Evolutionary conservation across 2,113 vertebrate species (phyloP).

Genomic region (Hipposideros armiger): DNA sequence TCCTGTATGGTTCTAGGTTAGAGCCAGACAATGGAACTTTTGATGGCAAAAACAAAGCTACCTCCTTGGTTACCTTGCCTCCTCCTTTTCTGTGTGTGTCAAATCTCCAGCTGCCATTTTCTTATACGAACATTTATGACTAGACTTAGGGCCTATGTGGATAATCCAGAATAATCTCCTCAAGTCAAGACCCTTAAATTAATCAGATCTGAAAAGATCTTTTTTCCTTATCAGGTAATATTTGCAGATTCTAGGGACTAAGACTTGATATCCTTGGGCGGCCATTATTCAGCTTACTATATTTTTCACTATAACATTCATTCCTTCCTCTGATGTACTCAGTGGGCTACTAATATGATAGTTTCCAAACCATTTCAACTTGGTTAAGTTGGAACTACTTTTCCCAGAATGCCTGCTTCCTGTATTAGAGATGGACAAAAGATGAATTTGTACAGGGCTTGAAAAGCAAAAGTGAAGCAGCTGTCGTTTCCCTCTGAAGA

Average conservation of each 20-base stretch:
- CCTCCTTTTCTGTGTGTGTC: too few species aligned
- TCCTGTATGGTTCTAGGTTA: not conserved
- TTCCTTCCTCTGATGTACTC: not conserved
- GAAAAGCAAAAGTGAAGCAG: not conserved
- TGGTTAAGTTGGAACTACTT: not conserved
- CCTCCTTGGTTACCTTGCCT: not conserved
- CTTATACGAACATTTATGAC: not conserved
- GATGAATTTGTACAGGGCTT: not conserved
- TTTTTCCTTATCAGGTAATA: not conserved
- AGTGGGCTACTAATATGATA: not conserved
- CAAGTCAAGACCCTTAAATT: not conserved
- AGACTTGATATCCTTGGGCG: not conserved
- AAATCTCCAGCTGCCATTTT: not conserved
- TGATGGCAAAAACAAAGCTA: not conserved
- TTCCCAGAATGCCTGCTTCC: not conserved
- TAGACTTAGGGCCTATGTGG: not conserved
- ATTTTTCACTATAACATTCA: not conserved
- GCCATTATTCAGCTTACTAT: not conserved
- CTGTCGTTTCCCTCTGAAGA: not conserved
- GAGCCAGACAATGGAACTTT: not conserved
- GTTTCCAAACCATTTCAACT: not conserved
- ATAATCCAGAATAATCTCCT: not conserved
- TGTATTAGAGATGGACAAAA: not conserved
- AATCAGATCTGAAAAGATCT: not conserved
- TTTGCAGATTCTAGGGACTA: not conserved